A percentile compares a stretch with the other conserved stretches of the same genome.
Conservation (phyloP, 2,888 invertebrate species). For the Drosophila lutescens region DNA sequence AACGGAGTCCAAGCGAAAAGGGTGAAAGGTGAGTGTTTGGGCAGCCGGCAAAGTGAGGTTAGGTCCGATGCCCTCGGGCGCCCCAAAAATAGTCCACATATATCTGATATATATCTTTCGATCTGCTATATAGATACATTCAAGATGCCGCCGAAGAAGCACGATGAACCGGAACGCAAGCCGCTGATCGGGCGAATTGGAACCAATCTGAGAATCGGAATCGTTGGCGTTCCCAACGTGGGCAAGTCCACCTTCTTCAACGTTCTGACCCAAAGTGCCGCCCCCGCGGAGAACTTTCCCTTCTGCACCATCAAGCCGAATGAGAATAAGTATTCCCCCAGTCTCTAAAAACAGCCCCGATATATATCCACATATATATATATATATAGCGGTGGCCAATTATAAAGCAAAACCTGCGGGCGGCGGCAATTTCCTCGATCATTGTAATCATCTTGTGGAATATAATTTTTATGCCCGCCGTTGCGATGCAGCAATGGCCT, state of each 20-base stretch:
- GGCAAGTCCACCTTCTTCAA: constrained; percentile 99
- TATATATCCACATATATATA: constrained; percentile 11
- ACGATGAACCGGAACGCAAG: constrained; percentile 94
- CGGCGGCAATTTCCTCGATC: constrained; percentile 60
- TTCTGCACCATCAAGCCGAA: constrained; percentile 99
- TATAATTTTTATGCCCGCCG: constrained; percentile 45
- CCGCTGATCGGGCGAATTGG: constrained; percentile 97
- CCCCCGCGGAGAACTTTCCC: constrained; percentile 99
- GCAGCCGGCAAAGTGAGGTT: constrained; percentile 25
- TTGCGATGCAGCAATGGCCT: constrained; percentile 30
- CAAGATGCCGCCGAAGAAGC: constrained; percentile 91
- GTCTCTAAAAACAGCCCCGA: neutral
- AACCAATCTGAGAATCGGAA: constrained; percentile 98
- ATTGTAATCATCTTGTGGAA: constrained; percentile 68
- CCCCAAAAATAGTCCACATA: constrained; percentile 10
- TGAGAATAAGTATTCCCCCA: constrained; percentile 96
- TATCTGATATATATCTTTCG: neutral
- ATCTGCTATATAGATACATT: neutral
- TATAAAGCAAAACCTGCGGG: constrained; percentile 21
- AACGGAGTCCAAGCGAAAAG: constrained; percentile 1
- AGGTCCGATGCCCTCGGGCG: constrained; percentile 17
- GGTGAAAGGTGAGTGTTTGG: constrained; percentile 8
- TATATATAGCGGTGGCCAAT: constrained; percentile 32
- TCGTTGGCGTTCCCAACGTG: constrained; percentile 96
- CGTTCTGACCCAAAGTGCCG: constrained; percentile 98